phyloP scores from a whole-genome alignment of 2,797 vertebrate genomes.

The Spondyliosoma cantharus region DNA sequence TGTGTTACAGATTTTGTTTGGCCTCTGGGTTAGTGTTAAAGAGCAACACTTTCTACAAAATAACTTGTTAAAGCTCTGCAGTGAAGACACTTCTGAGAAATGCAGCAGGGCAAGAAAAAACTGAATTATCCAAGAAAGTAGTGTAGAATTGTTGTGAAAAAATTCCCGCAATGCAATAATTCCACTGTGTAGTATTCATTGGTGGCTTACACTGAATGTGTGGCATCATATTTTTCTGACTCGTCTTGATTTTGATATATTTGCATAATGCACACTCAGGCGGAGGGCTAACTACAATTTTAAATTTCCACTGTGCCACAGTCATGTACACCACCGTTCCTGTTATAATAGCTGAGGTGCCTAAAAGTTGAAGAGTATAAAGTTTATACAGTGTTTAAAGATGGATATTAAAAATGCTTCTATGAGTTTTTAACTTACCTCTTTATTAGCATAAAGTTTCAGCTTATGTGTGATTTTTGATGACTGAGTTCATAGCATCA shows the following conservation, averaged over 20 bases:
- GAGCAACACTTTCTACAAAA: not conserved
- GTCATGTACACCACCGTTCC: not conserved
- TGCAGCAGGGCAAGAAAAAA: too few relatives aligned
- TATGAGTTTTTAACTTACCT: not conserved
- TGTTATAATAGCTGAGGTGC: not conserved
- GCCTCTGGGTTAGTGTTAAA: not conserved
- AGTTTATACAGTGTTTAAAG: too few relatives aligned
- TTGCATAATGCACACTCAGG: not conserved
- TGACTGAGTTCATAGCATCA: not conserved
- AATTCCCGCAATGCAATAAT: too few relatives aligned
- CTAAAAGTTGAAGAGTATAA: too few relatives aligned
- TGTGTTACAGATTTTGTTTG: constrained; percentile 7
- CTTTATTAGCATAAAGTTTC: not conserved
- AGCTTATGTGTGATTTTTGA: not conserved
- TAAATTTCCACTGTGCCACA: not conserved
- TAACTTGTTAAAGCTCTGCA: not conserved
- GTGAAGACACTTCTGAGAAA: not conserved
- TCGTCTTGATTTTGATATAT: not conserved
- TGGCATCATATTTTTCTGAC: not conserved
- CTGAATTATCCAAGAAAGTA: too few relatives aligned
- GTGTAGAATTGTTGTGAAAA: too few relatives aligned
- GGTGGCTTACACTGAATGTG: not conserved
- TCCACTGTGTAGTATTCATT: too few relatives aligned
- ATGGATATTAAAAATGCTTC: too few relatives aligned
- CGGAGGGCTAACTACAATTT: not conserved